Base-by-base conservation (phyloP, 2,797 vertebrate genomes). In the Jordanella pulchra region DNA sequence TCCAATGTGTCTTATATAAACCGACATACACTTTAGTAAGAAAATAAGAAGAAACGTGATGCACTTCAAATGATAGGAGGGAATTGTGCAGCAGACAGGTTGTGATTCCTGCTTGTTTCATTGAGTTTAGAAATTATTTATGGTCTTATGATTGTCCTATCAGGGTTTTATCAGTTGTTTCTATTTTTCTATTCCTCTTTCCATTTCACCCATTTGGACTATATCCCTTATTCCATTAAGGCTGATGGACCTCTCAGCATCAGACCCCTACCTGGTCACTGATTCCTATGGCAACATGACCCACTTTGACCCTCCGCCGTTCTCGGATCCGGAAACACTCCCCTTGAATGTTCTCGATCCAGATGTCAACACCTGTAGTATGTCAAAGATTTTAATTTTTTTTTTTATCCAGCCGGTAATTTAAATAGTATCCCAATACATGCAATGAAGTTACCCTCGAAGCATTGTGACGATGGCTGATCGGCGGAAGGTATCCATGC, bases 241-340 rank as follows among this genome's bases (percentile, higher is more conserved):
- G 3, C 45, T 65, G 63, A 45, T 66, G 28, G 45, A 28, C 64
- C 13, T 73, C 63, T 73, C 47, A 45, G 60, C 25, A 27, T 28
- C 39, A 42, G 17, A 14, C 50, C 64, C 60, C 0, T 73, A 83
- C 84, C 96, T 99, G 97, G 82, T 96, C 94, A 86, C 98, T 99
- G 81, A 99, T 97, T 72, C 97, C 96, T 0, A 95, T 94, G 1
- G 98, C 98, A 2, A 99, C 93, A 53, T 99, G 97, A 66, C 97
- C 96, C 80, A 99, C 95, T 84, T 96, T 97, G 75, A 96, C 96
- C 74, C 91, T 95, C 61, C 93, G 94, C 35, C 94, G 95, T 78
- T 99, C 98, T 7, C 96, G 94, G 81, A 99, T 98, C 88, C 97
- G 94, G 74, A 99, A 86, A 75, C 95, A 96, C 69, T 96, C 95